Percentiles rank a stretch among this genome's conserved stretches.
These are phyloP conservation scores for Apodemia hepburni DNA, from an alignment of 2,888 invertebrate species.

Conservation along the genomic window DNA sequence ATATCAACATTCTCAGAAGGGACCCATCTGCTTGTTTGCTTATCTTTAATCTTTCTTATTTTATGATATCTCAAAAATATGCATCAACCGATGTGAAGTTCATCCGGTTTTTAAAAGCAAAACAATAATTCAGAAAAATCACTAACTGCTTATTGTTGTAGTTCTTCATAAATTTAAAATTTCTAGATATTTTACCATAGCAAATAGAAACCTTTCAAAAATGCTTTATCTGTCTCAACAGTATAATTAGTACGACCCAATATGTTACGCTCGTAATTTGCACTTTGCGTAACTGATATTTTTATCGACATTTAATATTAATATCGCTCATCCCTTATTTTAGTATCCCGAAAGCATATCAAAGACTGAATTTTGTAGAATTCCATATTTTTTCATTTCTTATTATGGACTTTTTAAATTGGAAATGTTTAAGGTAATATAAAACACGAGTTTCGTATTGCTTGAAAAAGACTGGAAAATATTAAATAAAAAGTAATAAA, in stretches of 20 bases:
- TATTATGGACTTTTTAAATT: slow-evolving; percentile 11
- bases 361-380: background rate
- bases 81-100: background rate
- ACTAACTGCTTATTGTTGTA: no score
- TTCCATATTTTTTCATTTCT: background rate
- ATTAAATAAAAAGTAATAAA: slow-evolving; percentile 15
- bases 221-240: no score
- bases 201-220: no score
- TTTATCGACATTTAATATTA: background rate
- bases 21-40: no score
- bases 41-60: no score
- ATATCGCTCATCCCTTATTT: background rate
- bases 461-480: slow-evolving; percentile 17
- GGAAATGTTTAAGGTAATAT: slow-evolving; percentile 3
- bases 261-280: no score
- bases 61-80: no score
- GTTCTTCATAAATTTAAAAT: no score
- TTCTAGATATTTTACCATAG: no score
- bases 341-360: background rate
- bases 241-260: no score
- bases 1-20: background rate
- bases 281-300: background rate
- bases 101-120: background rate
- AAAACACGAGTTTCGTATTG: background rate
- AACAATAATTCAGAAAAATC: no score